Evolutionary conservation across 2,797 vertebrate species (phyloP), one percentile per base, ranked within the genome.

Genomic region (Scleropages formosus): DNA sequence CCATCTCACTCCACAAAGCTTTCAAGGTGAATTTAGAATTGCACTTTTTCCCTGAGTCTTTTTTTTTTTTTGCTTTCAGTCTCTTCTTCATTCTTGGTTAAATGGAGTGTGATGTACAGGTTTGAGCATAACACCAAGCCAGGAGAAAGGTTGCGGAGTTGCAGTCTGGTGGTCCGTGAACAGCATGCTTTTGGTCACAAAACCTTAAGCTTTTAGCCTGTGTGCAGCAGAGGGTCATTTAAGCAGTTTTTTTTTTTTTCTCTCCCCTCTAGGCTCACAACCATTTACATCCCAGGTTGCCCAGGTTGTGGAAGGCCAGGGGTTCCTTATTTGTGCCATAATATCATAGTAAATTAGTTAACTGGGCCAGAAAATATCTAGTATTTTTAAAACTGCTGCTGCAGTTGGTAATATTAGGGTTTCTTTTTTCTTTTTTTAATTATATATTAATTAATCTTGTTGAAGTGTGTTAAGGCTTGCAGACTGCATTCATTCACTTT

Each of bases 21-120:
- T 53, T 69, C 74, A 61, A 59, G 56, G 56, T 75, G 53, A 49
- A 60, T 60, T 75, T 49, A 58, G 49, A 15, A 26, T 16, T 20
- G 44, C 64, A 4, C 31, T 46, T 47, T 51, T 44, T 24, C n/a
- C 64, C 27, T 20, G 56, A 10, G 65, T 15, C n/a, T n/a, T 8
- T 51, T 51, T 67, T n/a, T 24, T 22, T 27, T 18, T 67, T 68
- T 26, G 49, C 49, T 49, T 68, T 26, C n/a, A 8, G 1, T 12
- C 20, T 53, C 51, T 61, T 60, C n/a, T 31, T 18, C 74, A 75
- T 75, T 69, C 46, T 65, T 39, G 39, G 74, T 44, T 26, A 75
- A 68, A 69, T 26, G 65, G 53, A 18, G 39, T 69, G 74, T 49
- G 31, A 56, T 27, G 53, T 49, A 44, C 15, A 12, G 44, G 22